A percentile compares a stretch with the other conserved stretches of the same genome.
Evolutionary conservation across 2,797 vertebrate genomes (phyloP).

Genomic region (Neoniphon sammara): DNA sequence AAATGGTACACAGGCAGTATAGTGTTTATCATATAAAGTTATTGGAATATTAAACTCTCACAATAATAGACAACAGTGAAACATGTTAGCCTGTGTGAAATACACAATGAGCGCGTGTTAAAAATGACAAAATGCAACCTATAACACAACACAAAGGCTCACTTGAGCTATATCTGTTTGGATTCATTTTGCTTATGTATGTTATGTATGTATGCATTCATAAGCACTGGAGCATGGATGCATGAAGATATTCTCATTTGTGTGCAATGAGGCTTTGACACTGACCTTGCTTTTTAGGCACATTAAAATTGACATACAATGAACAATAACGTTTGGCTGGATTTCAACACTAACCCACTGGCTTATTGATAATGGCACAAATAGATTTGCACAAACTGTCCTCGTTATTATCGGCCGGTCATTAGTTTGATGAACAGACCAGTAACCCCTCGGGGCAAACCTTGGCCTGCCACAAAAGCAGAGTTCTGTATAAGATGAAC

Average conservation of each 20-base stretch:
- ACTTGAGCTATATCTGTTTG: conserved; percentile 58
- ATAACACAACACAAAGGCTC: conserved; percentile 43
- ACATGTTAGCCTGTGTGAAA: conserved; percentile 40
- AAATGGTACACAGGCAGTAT: conserved; percentile 48
- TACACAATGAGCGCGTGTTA: conserved; percentile 38
- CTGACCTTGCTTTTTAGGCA: conserved; percentile 66
- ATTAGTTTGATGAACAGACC: conserved; percentile 74
- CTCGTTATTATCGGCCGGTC: conserved; percentile 54
- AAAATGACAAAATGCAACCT: conserved; percentile 48
- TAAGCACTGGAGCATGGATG: conserved; percentile 63
- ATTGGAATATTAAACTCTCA: conserved; percentile 39
- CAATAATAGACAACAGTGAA: conserved; percentile 17
- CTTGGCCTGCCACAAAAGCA: conserved; percentile 41
- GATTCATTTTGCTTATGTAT: conserved; percentile 53
- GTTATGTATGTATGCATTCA: conserved; percentile 63
- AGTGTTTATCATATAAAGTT: conserved; percentile 39
- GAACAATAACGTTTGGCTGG: conserved; percentile 53
- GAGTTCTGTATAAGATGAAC: conserved; percentile 35
- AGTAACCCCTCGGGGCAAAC: conserved; percentile 50
- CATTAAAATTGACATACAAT: conserved; percentile 50
- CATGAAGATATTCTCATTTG: conserved; percentile 71
- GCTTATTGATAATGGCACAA: conserved; percentile 64
- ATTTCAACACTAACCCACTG: conserved; percentile 46
- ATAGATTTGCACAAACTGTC: conserved; percentile 49
- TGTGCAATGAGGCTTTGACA: conserved; percentile 72